Evolutionary conservation across 2,888 invertebrate genomes (phyloP).

Genomic region (Pristionchus japonicus): DNA sequence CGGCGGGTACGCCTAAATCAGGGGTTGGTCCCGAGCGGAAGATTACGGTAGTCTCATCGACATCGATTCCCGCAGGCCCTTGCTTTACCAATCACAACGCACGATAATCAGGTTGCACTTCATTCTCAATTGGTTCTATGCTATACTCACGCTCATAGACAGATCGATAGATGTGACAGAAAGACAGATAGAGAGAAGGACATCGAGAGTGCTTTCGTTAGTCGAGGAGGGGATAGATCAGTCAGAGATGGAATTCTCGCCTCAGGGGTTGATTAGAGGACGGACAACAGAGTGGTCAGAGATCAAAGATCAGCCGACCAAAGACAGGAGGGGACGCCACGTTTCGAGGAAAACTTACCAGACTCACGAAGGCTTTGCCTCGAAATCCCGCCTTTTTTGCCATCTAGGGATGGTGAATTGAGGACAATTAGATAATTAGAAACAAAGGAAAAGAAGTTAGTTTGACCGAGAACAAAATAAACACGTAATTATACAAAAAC

Average conservation of each 20-base stretch:
- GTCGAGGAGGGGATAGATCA: not conserved
- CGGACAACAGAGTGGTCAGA: not conserved
- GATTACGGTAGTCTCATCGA: not conserved
- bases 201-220: not conserved
- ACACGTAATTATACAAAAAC: not conserved
- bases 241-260: not conserved
- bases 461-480: too few species aligned
- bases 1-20: constrained; percentile 38
- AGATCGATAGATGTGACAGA: not conserved
- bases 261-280: not conserved
- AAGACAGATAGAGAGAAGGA: not conserved
- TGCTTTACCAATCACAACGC: not conserved
- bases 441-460: not conserved
- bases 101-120: not conserved
- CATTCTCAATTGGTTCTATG: not conserved
- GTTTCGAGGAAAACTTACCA: constrained; percentile 50
- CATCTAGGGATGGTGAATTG: constrained; percentile 48
- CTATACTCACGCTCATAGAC: not conserved
- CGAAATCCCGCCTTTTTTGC: constrained; percentile 57
- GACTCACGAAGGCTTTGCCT: constrained; percentile 55
- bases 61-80: not conserved
- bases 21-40: not conserved
- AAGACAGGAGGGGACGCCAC: constrained; percentile 6
- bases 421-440: not conserved
- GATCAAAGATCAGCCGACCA: constrained; percentile 1